Conservation (phyloP, 2,888 invertebrate species). For the Cetonia aurata region DNA sequence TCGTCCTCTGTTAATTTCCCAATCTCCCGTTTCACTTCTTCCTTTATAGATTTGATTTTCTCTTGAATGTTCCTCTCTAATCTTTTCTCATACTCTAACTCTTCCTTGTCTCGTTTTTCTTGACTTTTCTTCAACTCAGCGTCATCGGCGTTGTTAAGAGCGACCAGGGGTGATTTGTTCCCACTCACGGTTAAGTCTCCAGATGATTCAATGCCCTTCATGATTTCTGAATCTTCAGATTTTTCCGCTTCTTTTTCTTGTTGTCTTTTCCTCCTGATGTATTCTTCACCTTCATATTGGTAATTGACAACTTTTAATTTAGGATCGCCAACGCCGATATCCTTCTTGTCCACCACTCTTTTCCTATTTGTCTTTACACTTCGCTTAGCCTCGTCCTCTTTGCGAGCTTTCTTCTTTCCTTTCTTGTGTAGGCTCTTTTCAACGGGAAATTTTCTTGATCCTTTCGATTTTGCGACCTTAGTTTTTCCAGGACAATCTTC, state of each 20-base stretch:
- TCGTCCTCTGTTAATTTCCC: slow-evolving; percentile 51
- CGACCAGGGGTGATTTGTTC: slow-evolving; percentile 56
- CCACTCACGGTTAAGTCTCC: slow-evolving; percentile 57
- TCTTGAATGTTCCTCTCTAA: slow-evolving; percentile 62
- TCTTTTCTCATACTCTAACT: slow-evolving; percentile 56
- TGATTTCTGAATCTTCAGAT: slow-evolving; percentile 49
- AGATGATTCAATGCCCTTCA: slow-evolving; percentile 55
- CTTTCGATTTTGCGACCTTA: slow-evolving; percentile 44
- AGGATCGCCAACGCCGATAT: background rate
- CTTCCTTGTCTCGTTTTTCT: slow-evolving; percentile 51
- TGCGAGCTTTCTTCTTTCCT: slow-evolving; percentile 44
- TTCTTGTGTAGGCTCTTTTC: slow-evolving; percentile 35
- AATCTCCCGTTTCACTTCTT: slow-evolving; percentile 63
- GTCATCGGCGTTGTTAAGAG: slow-evolving; percentile 46
- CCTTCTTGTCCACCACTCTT: slow-evolving; percentile 32
- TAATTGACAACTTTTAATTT: slow-evolving; percentile 50
- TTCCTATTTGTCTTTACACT: slow-evolving; percentile 16
- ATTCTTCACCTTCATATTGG: slow-evolving; percentile 53
- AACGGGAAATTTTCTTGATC: slow-evolving; percentile 31
- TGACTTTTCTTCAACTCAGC: slow-evolving; percentile 48
- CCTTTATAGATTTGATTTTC: slow-evolving; percentile 63
- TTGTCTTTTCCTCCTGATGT: slow-evolving; percentile 49
- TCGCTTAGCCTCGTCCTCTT: slow-evolving; percentile 28
- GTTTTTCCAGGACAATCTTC: slow-evolving; percentile 47
- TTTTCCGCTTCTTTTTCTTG: slow-evolving; percentile 40